phyloP scores from a whole-genome alignment of 1,140 invertebrate genomes.

The Macrobrachium nipponense region DNA sequence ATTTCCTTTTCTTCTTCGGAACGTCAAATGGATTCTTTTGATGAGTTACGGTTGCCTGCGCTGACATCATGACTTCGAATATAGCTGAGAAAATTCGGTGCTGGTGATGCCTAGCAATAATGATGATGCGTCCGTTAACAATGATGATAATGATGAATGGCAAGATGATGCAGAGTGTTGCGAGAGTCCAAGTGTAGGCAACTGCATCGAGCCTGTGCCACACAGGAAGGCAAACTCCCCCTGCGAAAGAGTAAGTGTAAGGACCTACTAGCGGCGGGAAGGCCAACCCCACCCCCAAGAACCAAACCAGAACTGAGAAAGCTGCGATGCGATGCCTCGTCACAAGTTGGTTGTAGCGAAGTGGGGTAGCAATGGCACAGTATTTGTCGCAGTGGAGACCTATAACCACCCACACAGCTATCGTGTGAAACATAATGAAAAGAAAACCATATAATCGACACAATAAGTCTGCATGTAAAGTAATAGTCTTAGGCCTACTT shows the following conservation, averaged over 20 bases:
- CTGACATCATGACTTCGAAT: constrained; percentile 66
- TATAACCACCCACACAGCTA: constrained; percentile 83
- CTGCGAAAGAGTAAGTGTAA: constrained; percentile 46
- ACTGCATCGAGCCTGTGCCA: constrained; percentile 58
- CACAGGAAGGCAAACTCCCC: constrained; percentile 60
- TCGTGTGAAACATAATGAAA: constrained; percentile 76
- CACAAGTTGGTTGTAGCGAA: constrained; percentile 77
- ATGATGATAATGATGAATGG: constrained; percentile 64
- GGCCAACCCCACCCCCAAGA: constrained; percentile 64
- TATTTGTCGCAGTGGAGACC: constrained; percentile 84
- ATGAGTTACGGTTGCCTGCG: constrained; percentile 65
- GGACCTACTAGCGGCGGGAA: constrained; percentile 38
- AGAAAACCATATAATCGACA: constrained; percentile 67
- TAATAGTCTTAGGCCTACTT: constrained; percentile 46
- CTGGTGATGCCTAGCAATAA: constrained; percentile 65
- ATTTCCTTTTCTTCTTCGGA: constrained; percentile 64
- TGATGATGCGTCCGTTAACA: constrained; percentile 65
- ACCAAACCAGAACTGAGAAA: constrained; percentile 66
- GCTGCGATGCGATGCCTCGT: constrained; percentile 68
- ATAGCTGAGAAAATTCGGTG: constrained; percentile 66
- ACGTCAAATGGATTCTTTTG: constrained; percentile 65
- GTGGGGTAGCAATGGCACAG: constrained; percentile 80
- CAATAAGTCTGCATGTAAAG: neutral
- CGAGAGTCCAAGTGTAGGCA: constrained; percentile 56
- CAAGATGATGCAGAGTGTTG: constrained; percentile 55